Evolutionary conservation across 2,797 vertebrate genomes (phyloP).

Genomic region (Cirrhinus molitorella): DNA sequence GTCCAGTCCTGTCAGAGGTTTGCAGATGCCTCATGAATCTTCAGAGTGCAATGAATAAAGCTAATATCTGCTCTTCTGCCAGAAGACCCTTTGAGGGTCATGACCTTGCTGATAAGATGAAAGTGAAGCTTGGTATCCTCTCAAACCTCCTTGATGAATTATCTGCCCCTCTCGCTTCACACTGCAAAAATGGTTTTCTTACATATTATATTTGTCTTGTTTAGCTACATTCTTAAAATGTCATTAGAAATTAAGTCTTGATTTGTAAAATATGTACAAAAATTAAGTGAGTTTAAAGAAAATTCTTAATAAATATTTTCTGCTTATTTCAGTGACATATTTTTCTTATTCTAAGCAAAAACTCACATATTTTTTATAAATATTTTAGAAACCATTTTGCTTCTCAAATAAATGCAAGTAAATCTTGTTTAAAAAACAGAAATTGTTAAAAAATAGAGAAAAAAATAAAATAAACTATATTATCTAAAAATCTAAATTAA

Average conservation of each 20-base stretch:
- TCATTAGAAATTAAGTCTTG: background rate
- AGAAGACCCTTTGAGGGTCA: slow-evolving; percentile 57
- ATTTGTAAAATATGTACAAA: slow-evolving; percentile 1
- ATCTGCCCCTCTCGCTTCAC: slow-evolving; percentile 6
- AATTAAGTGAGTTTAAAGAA: no score
- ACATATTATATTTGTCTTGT: background rate
- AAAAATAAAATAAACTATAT: no score
- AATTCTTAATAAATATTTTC: no score
- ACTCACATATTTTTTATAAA: no score
- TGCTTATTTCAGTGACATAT: no score
- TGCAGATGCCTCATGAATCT: slow-evolving; percentile 8
- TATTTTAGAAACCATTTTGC: no score
- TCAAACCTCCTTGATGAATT: slow-evolving; percentile 33
- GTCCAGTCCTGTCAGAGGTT: background rate
- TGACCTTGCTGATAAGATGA: slow-evolving; percentile 70
- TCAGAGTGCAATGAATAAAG: background rate
- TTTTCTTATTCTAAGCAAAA: no score
- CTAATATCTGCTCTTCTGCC: slow-evolving; percentile 50
- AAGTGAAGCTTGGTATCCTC: slow-evolving; percentile 52
- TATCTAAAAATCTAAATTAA: no score
- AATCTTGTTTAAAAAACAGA: no score
- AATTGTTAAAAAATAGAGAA: no score
- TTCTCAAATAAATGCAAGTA: no score
- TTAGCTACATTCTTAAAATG: background rate
- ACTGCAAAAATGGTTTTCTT: background rate